A percentile compares a stretch with the other conserved stretches of the same genome.
Evolutionary conservation across 2,113 vertebrate genomes (phyloP).

Genomic region (Psittacara wagleri): DNA sequence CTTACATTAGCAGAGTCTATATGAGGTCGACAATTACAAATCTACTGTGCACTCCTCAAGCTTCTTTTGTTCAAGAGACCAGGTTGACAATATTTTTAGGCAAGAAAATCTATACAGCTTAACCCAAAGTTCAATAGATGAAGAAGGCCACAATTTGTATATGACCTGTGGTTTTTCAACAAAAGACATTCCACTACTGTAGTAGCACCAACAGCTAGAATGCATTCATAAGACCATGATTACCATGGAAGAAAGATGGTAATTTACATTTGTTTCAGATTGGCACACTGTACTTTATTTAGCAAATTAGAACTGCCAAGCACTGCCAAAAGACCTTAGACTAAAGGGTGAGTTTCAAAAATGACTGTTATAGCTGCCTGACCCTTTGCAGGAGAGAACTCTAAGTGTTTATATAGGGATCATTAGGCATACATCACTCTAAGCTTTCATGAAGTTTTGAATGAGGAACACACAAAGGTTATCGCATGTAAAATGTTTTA

Average conservation of each 20-base stretch:
- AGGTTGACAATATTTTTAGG: conserved; percentile 8
- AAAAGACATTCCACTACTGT: conserved; percentile 41
- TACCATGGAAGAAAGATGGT: conserved; percentile 72
- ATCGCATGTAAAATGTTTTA: conserved; percentile 70
- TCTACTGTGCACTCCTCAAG: neutral
- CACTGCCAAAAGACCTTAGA: conserved; percentile 52
- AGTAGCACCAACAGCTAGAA: conserved; percentile 31
- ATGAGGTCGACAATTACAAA: neutral
- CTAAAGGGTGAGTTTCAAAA: conserved; percentile 69
- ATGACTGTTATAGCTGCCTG: conserved; percentile 71
- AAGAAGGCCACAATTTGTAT: conserved; percentile 26
- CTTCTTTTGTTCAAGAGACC: conserved; percentile 10
- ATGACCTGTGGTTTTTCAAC: conserved; percentile 50
- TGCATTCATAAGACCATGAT: conserved; percentile 72
- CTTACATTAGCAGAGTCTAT: neutral
- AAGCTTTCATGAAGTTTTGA: conserved; percentile 69
- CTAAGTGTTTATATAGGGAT: conserved; percentile 70
- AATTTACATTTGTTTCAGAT: conserved; percentile 79
- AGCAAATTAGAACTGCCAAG: conserved; percentile 74
- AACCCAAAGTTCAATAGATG: conserved; percentile 34
- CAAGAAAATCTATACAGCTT: neutral
- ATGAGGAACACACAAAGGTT: conserved; percentile 68
- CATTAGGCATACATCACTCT: conserved; percentile 60
- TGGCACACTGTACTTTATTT: conserved; percentile 72
- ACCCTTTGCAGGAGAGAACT: conserved; percentile 61